Conservation (phyloP, 2,888 invertebrate species). For the Exocentrus adspersus region DNA sequence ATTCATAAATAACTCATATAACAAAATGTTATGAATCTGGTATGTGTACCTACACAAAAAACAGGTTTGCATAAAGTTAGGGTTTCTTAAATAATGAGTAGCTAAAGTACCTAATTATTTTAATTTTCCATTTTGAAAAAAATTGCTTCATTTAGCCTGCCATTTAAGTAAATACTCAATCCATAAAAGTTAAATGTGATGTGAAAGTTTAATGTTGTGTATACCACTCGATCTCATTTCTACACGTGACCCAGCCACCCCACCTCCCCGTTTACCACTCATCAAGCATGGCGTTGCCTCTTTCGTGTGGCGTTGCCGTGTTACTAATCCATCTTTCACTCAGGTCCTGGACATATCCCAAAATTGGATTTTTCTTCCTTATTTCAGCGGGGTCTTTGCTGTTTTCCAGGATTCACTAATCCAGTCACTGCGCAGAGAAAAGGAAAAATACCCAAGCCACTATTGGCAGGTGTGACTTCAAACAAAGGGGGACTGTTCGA, state of each 20-base stretch:
- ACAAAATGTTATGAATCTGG: no score
- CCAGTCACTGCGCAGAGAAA: constrained; percentile 79
- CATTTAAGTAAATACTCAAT: no score
- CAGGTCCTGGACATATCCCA: constrained; percentile 64
- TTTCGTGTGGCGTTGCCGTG: constrained; percentile 62
- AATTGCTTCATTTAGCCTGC: no score
- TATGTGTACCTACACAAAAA: no score
- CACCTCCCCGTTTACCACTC: constrained; percentile 35
- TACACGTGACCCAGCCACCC: constrained; percentile 10
- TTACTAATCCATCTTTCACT: constrained; percentile 63
- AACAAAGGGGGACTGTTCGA: constrained; percentile 54
- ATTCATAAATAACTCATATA: no score
- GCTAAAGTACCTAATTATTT: no score
- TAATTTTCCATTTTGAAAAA: no score
- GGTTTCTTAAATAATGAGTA: no score
- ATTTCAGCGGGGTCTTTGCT: constrained; percentile 85
- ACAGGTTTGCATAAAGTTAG: no score
- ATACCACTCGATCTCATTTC: no score
- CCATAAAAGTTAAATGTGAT: no score
- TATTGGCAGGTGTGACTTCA: constrained; percentile 73
- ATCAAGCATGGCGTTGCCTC: constrained; percentile 63
- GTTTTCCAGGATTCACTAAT: constrained; percentile 86
- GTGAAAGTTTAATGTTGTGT: no score
- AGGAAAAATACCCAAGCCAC: constrained; percentile 80
- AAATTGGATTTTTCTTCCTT: constrained; percentile 67